A percentile compares a stretch with the other conserved stretches of the same genome.
These are phyloP conservation scores for Trilocha varians DNA, from an alignment of 2,888 invertebrate genomes.

Conservation along the genomic window DNA sequence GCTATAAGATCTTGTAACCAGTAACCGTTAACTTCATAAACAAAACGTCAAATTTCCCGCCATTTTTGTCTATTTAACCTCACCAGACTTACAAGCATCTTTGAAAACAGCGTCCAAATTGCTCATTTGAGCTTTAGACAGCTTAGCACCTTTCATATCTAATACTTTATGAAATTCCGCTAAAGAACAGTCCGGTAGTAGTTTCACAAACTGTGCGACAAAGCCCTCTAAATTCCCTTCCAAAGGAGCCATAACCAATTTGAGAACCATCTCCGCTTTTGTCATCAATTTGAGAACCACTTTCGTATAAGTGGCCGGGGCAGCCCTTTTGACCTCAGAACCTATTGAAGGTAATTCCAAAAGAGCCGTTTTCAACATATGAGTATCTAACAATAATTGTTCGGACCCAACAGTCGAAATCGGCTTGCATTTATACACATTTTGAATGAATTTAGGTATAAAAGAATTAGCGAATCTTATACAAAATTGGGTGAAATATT, in stretches of 20 bases:
- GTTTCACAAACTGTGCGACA: slow-evolving; percentile 90
- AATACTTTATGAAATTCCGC: slow-evolving; percentile 94
- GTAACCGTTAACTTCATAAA: too few species aligned
- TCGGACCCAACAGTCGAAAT: slow-evolving; percentile 93
- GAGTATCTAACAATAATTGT: slow-evolving; percentile 93
- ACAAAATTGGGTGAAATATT: slow-evolving; percentile 98
- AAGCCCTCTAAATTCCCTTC: slow-evolving; percentile 81
- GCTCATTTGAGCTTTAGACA: slow-evolving; percentile 41
- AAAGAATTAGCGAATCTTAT: slow-evolving; percentile 96
- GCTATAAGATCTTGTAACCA: too few species aligned
- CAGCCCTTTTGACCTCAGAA: slow-evolving; percentile 89
- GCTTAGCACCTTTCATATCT: slow-evolving; percentile 90
- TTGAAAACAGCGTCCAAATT: slow-evolving; percentile 43
- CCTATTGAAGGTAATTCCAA: slow-evolving; percentile 95
- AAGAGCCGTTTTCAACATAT: slow-evolving; percentile 93
- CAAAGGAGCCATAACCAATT: slow-evolving; percentile 95
- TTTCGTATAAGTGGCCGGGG: slow-evolving; percentile 90
- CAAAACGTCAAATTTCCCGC: too few species aligned
- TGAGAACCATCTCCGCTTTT: slow-evolving; percentile 98
- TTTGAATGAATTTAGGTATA: slow-evolving; percentile 94
- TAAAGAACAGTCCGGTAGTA: slow-evolving; percentile 90
- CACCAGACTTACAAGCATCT: slow-evolving; percentile 23
- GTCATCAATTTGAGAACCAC: slow-evolving; percentile 93
- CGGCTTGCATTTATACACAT: slow-evolving; percentile 92
- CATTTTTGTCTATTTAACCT: neutral